Base-by-base conservation (phyloP, 2,113 vertebrate species). In the Coptodon bakossiorum region DNA sequence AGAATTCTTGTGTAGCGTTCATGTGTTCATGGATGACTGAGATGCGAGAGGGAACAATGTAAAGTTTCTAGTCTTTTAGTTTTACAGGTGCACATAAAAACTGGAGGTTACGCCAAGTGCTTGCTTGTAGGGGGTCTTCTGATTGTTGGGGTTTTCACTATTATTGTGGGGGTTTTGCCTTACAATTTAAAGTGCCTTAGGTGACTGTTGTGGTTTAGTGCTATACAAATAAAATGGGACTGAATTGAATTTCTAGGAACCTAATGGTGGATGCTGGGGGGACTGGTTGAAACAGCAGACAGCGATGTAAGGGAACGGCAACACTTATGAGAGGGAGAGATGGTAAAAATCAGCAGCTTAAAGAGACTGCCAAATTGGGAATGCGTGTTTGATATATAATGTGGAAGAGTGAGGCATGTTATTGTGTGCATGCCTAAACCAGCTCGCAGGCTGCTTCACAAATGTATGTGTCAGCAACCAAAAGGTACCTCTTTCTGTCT, bases 401-500 rank as follows among this genome's bases (percentile, higher is more conserved):
- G 71, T 76, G 24, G 50, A 17, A 45, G 22, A 73, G 68, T 73
- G 68, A 45, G 68, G 73, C 73, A 13, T 52, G 27, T 34, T n/a
- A 78, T 50, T 52, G 16, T 50, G 10, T 78, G 43, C 27, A 52
- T 52, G 17, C 45, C 27, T 31, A 31, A 78, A 34, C 27, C 17
- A 78, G 71, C 43, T 78, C 43, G 7, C 27, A 50, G 71, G 27
- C 43, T 78, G 71, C 43, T 78, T 50, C 71, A 50, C 27, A 50
- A 78, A 50, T 78, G 43, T 78, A 83, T 89, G 80, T 86, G 87
- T 92, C 85, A 84, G 82, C 66, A 82, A 83, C 84, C 53, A 81
- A 84, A 93, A 88, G 50, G 86, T 91, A 61, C 27, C 78, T 91
- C 85, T 87, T 86, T 84, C 88, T 71, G 90, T 92, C 91, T 89